A percentile compares a stretch with the other conserved stretches of the same genome.
These are phyloP conservation scores for Otolemur crassicaudatus DNA, from an alignment of 2,797 vertebrate species.

Conservation along the genomic window DNA sequence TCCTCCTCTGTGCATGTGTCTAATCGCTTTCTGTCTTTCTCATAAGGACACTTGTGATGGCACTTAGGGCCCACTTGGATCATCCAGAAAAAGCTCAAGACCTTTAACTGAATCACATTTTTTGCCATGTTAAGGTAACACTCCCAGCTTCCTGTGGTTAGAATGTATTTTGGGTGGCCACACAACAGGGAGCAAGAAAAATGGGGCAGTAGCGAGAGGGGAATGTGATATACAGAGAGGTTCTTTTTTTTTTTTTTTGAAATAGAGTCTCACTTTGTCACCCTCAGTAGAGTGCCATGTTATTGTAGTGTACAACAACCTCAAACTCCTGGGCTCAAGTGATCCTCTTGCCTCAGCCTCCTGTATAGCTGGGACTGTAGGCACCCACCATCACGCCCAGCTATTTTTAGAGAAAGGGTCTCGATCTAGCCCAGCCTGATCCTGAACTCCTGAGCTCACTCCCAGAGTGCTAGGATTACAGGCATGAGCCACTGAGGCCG, in stretches of 20 bases:
- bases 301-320: neutral
- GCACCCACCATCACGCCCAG: too few species aligned
- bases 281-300: neutral
- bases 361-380: too few species aligned
- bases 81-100: neutral
- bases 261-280: neutral
- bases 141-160: neutral
- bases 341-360: too few species aligned
- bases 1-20: neutral
- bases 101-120: neutral
- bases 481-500: too few species aligned
- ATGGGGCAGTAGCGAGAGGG: neutral
- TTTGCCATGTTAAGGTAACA: neutral
- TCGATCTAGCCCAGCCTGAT: too few species aligned
- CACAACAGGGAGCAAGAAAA: neutral
- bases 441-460: too few species aligned
- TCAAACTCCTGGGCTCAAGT: too few species aligned
- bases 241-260: neutral
- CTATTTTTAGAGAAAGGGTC: too few species aligned
- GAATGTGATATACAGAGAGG: neutral
- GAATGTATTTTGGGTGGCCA: neutral
- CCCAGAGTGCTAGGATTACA: too few species aligned
- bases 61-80: neutral
- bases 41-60: neutral
- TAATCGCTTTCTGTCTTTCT: neutral